Evolutionary conservation across 1,140 invertebrate species (phyloP), one percentile per base, ranked within the genome.

Genomic region (Nautilus pompilius): DNA sequence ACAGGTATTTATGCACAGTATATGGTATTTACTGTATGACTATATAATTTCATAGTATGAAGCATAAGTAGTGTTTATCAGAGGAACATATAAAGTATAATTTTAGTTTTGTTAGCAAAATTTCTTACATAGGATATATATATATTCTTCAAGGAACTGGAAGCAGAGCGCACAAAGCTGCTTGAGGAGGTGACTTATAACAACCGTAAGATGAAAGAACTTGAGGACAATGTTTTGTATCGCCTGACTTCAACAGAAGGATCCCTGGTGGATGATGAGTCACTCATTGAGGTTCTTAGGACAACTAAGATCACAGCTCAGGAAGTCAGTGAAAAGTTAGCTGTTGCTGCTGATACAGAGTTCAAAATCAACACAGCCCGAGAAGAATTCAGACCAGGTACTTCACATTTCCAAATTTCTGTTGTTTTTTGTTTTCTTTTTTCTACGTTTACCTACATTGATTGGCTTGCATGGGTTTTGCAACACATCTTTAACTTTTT

Each of bases 111-210:
- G n/a, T n/a, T n/a, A n/a, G n/a, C n/a, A n/a, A n/a, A n/a, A n/a
- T n/a, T n/a, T n/a, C n/a, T n/a, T n/a, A n/a, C n/a, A n/a, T n/a
- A n/a, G n/a, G n/a, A n/a, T n/a, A n/a, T 48, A 20, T 10, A 20
- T 53, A n/a, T 41, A 59, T 60, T 32, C 5, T 17, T 60, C 22
- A 60, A 93, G 32, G 95, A 98, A 76, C 84, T 98, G 65, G 95
- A 98, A 84, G 90, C 92, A 36, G 95, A 98, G 83, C 84, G 95
- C 55, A 93, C 96, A 5, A 89, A 90, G 20, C 83, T 98, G 8
- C 93, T 98, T 77, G 93, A 96, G 84, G 95, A 94, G 0, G 94
- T 98, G 0, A 94, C 97, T 87, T 90, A 91, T 70, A 98, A 98
- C 84, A 95, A 97, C 79, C 86, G 91, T 61, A 92, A 92, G 68